Base-by-base conservation (phyloP, 2,113 vertebrate species). In the Trichomycterus rosablanca region DNA sequence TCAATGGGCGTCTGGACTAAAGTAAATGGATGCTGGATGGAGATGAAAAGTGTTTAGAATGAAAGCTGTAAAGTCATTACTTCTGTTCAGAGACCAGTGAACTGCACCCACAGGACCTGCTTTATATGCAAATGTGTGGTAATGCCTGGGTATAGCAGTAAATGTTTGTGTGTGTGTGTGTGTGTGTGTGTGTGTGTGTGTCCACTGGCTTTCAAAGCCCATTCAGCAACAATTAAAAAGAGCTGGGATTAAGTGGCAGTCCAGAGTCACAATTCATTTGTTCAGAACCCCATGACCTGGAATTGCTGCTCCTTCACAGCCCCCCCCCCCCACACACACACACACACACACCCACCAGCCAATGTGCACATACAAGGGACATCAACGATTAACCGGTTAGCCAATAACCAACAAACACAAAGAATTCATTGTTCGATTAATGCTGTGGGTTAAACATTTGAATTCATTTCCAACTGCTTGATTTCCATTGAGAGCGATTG, bases 211-310 rank as follows among this genome's bases (percentile, higher is more conserved):
- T n/a, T 14, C 14, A 74, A 81, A 84, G 66, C 76, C 73, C 72
- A 72, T 84, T 85, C 83, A 82, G 74, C 61, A 28, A 73, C 84
- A 85, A 85, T 86, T 87, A 83, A 80, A 84, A 70, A 67, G 74
- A 84, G 61, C 70, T 57, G 16, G 70, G 66, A 80, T 77, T 84
- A 89, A 87, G 85, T 84, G 80, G 78, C 76, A 53, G 74, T 69
- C 66, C 67, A 81, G 78, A 77, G 75, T 79, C 61, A 75, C 76
- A 76, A 85, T 84, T 84, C 77, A 87, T 86, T 88, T 74, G 73
- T 66, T 75, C 80, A 74, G 62, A 59, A 73, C 74, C 63, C 73
- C 70, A 35, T 79, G 76, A 78, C 76, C 75, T 75, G 63, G 66
- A 74, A 50, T 32, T 45, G 43, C 76, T 66, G 60, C 62, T 45